Percentiles rank a stretch among this genome's conserved stretches.
Evolutionary conservation across 2,888 invertebrate genomes (phyloP).

Genomic region (Mythimna albipuncta): DNA sequence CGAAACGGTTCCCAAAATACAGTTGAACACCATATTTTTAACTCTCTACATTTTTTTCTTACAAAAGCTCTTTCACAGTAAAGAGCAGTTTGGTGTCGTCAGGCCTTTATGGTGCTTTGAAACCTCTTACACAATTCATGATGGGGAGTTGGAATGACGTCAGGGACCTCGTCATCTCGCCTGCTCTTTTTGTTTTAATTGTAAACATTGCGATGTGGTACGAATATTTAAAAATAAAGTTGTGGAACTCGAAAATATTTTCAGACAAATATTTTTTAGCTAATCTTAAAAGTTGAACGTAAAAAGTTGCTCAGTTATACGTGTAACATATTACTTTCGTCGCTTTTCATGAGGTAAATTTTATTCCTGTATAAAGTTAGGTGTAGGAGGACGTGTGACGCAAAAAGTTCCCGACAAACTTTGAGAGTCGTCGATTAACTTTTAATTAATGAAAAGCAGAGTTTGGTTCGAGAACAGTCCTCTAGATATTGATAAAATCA

Average conservation of each 20-base stretch:
- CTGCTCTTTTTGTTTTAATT: conserved; percentile 29
- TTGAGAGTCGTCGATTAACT: conserved; percentile 71
- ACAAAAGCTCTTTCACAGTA: conserved; percentile 50
- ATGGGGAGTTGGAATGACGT: conserved; percentile 24
- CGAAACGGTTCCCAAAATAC: conserved; percentile 25
- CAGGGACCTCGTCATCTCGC: conserved; percentile 7
- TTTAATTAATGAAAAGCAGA: conserved; percentile 76
- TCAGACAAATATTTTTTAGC: conserved; percentile 17
- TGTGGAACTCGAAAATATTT: not conserved
- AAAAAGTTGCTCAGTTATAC: conserved; percentile 48
- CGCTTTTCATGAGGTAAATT: conserved; percentile 57
- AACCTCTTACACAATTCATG: conserved; percentile 43
- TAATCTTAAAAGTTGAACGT: conserved; percentile 41
- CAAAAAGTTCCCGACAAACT: conserved; percentile 59
- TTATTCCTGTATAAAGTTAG: conserved; percentile 57
- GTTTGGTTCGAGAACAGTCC: conserved; percentile 67
- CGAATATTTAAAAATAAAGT: conserved; percentile 4
- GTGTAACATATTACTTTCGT: conserved; percentile 54
- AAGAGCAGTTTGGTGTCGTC: conserved; percentile 44
- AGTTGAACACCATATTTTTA: conserved; percentile 30
- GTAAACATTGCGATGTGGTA: conserved; percentile 5
- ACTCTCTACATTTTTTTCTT: conserved; percentile 32
- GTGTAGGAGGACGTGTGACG: conserved; percentile 53
- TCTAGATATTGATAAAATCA: conserved; percentile 63
- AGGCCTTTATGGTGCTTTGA: conserved; percentile 38